These are phyloP conservation scores for Clitarchus hookeri DNA, from an alignment of 2,888 invertebrate species.

Conservation along the genomic window DNA sequence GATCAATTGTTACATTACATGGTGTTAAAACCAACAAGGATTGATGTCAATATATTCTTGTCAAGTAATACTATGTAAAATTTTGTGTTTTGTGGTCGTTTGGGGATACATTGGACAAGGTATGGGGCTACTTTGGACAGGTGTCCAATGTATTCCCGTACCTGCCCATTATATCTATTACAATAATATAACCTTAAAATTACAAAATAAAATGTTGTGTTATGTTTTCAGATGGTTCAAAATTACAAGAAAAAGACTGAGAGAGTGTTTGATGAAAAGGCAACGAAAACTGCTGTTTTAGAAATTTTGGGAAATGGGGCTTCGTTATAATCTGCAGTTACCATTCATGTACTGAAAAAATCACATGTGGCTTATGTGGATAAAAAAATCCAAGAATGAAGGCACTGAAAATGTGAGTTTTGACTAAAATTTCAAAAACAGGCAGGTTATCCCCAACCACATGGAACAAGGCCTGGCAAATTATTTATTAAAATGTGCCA, in stretches of 20 bases:
- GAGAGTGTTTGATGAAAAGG: neutral
- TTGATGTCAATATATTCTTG: too few relatives aligned
- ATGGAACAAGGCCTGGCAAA: constrained; percentile 31
- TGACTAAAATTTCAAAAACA: neutral
- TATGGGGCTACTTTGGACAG: neutral
- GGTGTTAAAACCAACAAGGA: too few relatives aligned
- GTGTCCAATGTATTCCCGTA: neutral
- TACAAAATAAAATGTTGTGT: neutral
- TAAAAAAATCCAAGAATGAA: neutral
- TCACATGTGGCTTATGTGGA: neutral
- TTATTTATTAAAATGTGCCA: constrained; percentile 34
- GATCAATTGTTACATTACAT: too few relatives aligned
- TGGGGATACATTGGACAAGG: too few relatives aligned
- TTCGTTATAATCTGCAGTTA: neutral
- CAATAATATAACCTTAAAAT: neutral
- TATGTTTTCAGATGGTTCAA: neutral
- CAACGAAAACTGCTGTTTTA: neutral
- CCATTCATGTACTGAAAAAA: neutral
- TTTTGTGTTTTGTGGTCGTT: too few relatives aligned
- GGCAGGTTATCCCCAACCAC: neutral
- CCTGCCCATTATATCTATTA: neutral
- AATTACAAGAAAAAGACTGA: neutral
- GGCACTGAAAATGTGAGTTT: constrained; percentile 3
- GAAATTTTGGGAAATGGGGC: neutral
- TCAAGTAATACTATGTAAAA: too few relatives aligned